Evolutionary conservation across 2,797 vertebrate genomes (phyloP).

Genomic region (Eospalax fontanierii): DNA sequence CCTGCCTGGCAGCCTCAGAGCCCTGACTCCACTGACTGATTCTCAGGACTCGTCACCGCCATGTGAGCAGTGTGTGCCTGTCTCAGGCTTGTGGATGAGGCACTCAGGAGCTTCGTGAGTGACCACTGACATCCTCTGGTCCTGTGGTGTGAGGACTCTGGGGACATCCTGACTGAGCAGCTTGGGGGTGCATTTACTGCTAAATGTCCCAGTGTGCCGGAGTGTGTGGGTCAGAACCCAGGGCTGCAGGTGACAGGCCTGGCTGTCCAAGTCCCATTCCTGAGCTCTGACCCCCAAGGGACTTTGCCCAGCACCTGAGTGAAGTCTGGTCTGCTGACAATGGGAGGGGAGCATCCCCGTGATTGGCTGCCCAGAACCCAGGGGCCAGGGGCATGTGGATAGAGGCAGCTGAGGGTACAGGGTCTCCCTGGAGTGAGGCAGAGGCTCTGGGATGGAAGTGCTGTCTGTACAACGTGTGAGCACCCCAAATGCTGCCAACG

Average conservation of each 20-base stretch:
- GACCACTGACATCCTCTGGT: background rate
- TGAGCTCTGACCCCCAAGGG: too few species aligned
- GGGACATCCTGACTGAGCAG: accelerated
- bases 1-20: background rate
- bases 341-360: background rate
- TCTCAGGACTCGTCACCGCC: background rate
- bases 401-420: background rate
- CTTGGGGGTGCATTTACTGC: background rate
- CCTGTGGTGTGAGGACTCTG: too few species aligned
- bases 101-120: too few species aligned
- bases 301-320: background rate
- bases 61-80: too few species aligned
- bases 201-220: background rate
- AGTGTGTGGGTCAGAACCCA: background rate
- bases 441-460: too few species aligned
- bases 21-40: background rate
- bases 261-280: background rate
- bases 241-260: background rate
- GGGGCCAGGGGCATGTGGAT: background rate
- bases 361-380: background rate
- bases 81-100: background rate
- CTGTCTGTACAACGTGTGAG: background rate
- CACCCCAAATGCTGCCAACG: background rate
- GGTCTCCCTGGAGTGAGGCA: background rate
- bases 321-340: background rate